Base-by-base conservation (phyloP, 2,797 vertebrate genomes). In the Danio choprae region DNA sequence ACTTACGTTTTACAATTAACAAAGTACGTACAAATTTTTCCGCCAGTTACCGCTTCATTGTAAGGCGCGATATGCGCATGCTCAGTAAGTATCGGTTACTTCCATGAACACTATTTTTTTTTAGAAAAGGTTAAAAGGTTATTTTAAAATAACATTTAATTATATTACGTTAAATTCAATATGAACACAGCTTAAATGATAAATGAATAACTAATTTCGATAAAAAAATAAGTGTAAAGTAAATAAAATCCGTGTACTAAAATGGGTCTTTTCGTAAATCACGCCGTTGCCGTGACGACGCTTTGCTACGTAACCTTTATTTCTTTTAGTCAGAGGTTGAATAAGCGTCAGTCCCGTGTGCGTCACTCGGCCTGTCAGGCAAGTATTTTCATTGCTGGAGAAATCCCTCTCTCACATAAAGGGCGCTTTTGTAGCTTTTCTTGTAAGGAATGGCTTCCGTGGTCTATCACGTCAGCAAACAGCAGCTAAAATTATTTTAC, bases 321-420 rank as follows among this genome's bases (percentile, higher is more conserved):
- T 55, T 44, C 22, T 36, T 67, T 59, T 18, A 70, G 29, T 48
- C 58, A 29, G 29, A 29, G 29, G 29, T 59, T 80, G 83, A 88
- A 62, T 83, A 82, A 84, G 67, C 55, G 38, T 72, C 60, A 20
- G 43, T 29, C 58, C 44, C 20, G 11, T 56, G 76, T 77, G 73
- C 84, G 82, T 86, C 84, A 84, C 70, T 46, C 29, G 44, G 12
- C 11, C 56, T 65, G 20, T 69, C 36, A 50, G 53, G 13, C 67
- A 20, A 11, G 74, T 55, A 20, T 71, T 81, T 74, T 81, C 78
- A 55, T 63, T 79, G 59, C 58, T 72, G 53, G 50, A 72, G 82
- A 70, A 64, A 76, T 84, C 46, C 20, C 65, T 80, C 77, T 63
- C 40, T 73, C 63, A 81, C 71, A 79, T 83, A 77, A 73, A 78